Percentiles rank a stretch among this genome's conserved stretches.
These are phyloP conservation scores for Pogonomyrmex barbatus DNA, from an alignment of 1,140 invertebrate species.

Conservation along the genomic window DNA sequence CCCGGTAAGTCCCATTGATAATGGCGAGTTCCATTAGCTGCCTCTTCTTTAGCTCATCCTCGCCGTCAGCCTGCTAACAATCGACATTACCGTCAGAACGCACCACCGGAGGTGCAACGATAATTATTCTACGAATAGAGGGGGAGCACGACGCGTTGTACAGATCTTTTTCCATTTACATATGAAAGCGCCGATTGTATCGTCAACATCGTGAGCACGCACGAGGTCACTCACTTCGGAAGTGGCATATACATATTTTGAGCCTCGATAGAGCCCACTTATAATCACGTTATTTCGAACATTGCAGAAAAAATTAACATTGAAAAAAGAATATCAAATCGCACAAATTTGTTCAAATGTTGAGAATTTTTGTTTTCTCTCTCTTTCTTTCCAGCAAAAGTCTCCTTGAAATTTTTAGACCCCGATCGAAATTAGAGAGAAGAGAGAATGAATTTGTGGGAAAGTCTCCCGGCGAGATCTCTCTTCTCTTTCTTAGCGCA, in stretches of 20 bases:
- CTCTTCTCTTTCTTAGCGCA: constrained; percentile 45
- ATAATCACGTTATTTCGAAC: not conserved
- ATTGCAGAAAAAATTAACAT: not conserved
- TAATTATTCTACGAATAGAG: constrained; percentile 36
- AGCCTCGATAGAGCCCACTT: not conserved
- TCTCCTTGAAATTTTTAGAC: not conserved
- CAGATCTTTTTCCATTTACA: constrained; percentile 40
- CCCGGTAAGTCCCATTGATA: constrained; percentile 99
- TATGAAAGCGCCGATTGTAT: constrained; percentile 33
- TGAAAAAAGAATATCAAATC: too few species aligned
- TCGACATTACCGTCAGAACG: constrained; percentile 82
- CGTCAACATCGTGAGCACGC: not conserved
- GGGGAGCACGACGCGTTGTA: constrained; percentile 9
- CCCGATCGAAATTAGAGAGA: not conserved
- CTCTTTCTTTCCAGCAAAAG: not conserved
- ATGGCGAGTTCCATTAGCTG: constrained; percentile 99
- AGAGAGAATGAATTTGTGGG: constrained; percentile 8
- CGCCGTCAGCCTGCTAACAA: constrained; percentile 97
- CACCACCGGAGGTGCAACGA: constrained; percentile 56
- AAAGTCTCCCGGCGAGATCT: constrained; percentile 37
- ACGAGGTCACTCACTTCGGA: constrained; percentile 4
- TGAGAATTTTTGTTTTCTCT: not conserved
- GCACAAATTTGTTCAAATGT: too few species aligned
- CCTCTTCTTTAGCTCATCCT: constrained; percentile 99
- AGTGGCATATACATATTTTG: not conserved